phyloP scores from a whole-genome alignment of 2,888 invertebrate genomes.

The Gastrophysa polygoni region DNA sequence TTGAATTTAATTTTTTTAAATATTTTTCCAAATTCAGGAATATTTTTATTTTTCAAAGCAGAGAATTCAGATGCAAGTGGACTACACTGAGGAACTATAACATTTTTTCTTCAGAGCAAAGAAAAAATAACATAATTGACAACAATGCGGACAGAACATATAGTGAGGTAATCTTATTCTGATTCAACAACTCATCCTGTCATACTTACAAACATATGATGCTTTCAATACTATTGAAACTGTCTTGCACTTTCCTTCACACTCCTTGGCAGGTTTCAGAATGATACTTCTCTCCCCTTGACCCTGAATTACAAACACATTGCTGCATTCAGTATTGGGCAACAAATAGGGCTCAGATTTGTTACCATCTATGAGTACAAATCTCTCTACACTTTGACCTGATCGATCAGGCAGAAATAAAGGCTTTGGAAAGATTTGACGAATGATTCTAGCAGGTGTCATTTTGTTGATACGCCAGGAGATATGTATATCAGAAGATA shows the following conservation, averaged over 20 bases:
- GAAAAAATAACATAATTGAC: too few species aligned
- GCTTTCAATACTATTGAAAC: constrained; percentile 73
- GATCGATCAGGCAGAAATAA: constrained; percentile 67
- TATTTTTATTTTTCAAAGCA: too few species aligned
- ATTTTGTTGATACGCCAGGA: constrained; percentile 80
- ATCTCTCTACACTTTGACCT: constrained; percentile 77
- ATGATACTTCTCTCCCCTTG: constrained; percentile 75
- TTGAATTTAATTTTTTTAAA: too few species aligned
- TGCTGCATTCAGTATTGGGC: constrained; percentile 83
- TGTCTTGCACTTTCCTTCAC: constrained; percentile 72
- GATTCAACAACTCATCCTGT: too few species aligned
- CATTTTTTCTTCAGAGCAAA: too few species aligned
- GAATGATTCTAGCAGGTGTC: constrained; percentile 71
- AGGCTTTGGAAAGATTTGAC: constrained; percentile 76
- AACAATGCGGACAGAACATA: too few species aligned
- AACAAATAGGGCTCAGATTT: constrained; percentile 69
- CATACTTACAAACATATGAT: constrained; percentile 76
- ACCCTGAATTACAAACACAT: constrained; percentile 75
- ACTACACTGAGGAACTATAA: too few species aligned
- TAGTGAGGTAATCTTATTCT: too few species aligned
- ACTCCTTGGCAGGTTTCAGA: constrained; percentile 78
- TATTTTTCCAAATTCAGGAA: too few species aligned
- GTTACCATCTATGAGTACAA: constrained; percentile 73
- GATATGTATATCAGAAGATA: constrained; percentile 48
- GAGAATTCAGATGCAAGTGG: too few species aligned